Conservation (phyloP, 2,113 vertebrate species). For the Rhegmatorhina hoffmannsi region DNA sequence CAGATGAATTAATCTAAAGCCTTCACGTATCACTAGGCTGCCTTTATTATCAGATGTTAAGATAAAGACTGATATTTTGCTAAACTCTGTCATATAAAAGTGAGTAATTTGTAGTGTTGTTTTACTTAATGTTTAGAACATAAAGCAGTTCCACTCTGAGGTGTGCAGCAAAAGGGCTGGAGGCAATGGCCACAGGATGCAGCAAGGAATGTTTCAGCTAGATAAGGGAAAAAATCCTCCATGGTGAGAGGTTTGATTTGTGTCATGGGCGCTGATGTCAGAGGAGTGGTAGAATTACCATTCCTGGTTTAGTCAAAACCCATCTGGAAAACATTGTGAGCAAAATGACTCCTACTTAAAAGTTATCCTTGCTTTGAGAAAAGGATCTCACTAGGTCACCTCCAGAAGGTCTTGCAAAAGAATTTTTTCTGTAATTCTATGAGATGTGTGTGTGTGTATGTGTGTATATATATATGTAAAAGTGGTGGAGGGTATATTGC, state of each 20-base stretch:
- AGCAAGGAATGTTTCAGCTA: neutral
- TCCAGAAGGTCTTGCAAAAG: neutral
- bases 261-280: neutral
- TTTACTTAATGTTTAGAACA: neutral
- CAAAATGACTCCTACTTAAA: neutral
- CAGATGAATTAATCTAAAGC: neutral
- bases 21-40: neutral
- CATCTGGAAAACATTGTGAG: neutral
- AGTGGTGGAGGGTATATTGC: neutral
- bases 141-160: neutral
- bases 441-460: fast-evolving
- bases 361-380: neutral
- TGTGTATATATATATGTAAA: neutral
- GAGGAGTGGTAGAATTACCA: neutral
- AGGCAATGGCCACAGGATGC: neutral
- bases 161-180: neutral
- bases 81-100: neutral
- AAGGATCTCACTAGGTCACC: neutral
- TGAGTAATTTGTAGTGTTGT: neutral
- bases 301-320: neutral
- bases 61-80: neutral
- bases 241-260: neutral
- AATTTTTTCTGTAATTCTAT: neutral
- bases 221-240: neutral
- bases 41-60: neutral